These are phyloP conservation scores for Anarsia innoxiella DNA, from an alignment of 2,888 invertebrate species.

Conservation along the genomic window DNA sequence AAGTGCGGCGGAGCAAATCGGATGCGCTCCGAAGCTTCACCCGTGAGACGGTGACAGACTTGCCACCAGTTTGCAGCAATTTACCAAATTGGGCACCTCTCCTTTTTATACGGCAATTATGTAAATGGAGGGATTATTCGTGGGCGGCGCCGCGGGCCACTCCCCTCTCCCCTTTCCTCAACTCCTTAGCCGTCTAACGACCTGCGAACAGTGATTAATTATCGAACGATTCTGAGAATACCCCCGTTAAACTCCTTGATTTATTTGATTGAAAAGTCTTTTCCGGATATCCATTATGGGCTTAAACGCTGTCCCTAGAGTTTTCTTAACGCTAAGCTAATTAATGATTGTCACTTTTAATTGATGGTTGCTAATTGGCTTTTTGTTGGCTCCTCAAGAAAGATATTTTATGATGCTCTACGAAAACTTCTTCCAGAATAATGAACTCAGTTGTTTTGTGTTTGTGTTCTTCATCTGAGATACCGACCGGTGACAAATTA, in stretches of 20 bases:
- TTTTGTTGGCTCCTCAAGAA: no score
- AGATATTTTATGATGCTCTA: no score
- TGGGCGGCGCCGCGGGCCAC: slow-evolving; percentile 64
- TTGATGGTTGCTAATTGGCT: no score
- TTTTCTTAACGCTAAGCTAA: no score
- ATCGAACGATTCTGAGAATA: slow-evolving; percentile 39
- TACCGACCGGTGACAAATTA: no score
- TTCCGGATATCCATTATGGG: slow-evolving; percentile 47
- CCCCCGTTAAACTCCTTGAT: slow-evolving; percentile 50
- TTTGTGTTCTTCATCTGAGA: no score
- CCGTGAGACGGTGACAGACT: slow-evolving; percentile 35
- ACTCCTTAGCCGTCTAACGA: slow-evolving; percentile 57
- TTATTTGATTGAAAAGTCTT: slow-evolving; percentile 61
- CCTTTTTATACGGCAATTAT: slow-evolving; percentile 76
- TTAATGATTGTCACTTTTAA: no score
- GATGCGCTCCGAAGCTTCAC: no score
- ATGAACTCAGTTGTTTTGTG: no score
- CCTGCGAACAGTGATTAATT: slow-evolving; percentile 68
- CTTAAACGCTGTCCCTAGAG: slow-evolving; percentile 31
- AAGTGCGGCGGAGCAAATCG: neutral
- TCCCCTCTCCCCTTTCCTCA: slow-evolving; percentile 52
- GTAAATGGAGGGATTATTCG: slow-evolving; percentile 74
- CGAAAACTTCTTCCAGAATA: no score
- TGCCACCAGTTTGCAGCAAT: slow-evolving; percentile 56
- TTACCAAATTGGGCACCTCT: slow-evolving; percentile 74